Percentiles rank a stretch among this genome's conserved stretches.
Evolutionary conservation across 37 sponge, comb jelly and placozoan genomes (phyloP).

Genomic region (Lycopodina hypogea): DNA sequence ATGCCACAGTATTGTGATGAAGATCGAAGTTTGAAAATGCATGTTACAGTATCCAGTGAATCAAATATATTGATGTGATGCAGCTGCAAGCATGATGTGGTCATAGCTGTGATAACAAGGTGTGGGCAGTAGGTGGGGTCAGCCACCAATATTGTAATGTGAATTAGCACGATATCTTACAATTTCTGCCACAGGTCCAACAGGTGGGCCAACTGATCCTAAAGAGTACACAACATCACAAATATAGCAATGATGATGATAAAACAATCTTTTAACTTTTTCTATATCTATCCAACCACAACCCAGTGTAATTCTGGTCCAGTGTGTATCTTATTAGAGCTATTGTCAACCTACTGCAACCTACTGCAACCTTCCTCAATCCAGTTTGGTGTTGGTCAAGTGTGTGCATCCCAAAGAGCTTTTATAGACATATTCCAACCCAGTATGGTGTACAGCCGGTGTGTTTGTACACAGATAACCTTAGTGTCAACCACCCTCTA

Average conservation of each 20-base stretch:
- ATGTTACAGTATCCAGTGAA: background rate
- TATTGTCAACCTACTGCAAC: too few species aligned
- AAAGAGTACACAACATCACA: background rate
- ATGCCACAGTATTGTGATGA: constrained; percentile 21
- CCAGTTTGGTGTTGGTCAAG: too few species aligned
- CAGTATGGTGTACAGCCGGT: background rate
- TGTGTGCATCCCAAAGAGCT: too few species aligned
- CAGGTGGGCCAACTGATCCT: background rate
- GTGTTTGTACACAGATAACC: background rate
- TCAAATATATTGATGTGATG: background rate
- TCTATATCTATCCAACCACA: too few species aligned
- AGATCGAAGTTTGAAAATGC: constrained; percentile 1
- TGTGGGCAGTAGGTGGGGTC: constrained; percentile 20
- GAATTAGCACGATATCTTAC: background rate
- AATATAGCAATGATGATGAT: too few species aligned
- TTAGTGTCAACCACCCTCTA: too few species aligned
- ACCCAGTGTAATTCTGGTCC: too few species aligned
- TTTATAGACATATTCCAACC: background rate
- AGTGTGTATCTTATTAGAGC: too few species aligned
- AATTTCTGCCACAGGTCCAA: constrained; percentile 19
- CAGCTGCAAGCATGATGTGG: background rate
- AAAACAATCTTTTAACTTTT: too few species aligned
- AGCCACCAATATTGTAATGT: constrained; percentile 1
- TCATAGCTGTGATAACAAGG: background rate
- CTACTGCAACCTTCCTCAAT: too few species aligned